Percentiles rank a stretch among this genome's conserved stretches.
phyloP scores from a whole-genome alignment of 2,113 vertebrate species.

The Loxodonta africana region DNA sequence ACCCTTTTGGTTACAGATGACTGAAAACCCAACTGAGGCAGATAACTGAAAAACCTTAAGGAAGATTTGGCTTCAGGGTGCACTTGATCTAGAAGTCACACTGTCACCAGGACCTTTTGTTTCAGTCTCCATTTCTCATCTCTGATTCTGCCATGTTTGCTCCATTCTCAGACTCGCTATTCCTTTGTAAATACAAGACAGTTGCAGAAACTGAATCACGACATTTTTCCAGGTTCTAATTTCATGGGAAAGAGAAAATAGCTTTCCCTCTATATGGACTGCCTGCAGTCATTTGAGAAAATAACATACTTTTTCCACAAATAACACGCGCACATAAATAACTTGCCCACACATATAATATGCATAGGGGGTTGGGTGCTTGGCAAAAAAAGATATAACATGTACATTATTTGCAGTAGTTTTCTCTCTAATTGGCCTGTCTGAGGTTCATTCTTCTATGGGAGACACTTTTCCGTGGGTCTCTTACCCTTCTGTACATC shows the following conservation, averaged over 20 bases:
- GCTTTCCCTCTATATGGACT: background rate
- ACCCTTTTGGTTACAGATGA: background rate
- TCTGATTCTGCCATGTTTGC: slow-evolving; percentile 45
- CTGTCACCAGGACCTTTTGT: background rate
- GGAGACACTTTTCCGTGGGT: background rate
- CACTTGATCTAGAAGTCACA: background rate
- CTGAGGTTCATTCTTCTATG: background rate
- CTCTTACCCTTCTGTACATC: background rate
- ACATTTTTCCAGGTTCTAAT: slow-evolving; percentile 30
- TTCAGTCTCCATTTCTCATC: slow-evolving; percentile 23
- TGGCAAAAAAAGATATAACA: too few species aligned
- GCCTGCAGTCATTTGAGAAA: too few species aligned
- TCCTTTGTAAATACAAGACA: slow-evolving; percentile 42
- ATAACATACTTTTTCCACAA: too few species aligned
- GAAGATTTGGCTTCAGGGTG: background rate
- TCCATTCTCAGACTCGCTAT: background rate
- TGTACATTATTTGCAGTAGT: too few species aligned
- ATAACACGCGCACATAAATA: too few species aligned
- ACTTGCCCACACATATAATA: too few species aligned
- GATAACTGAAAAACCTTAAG: slow-evolving; percentile 25
- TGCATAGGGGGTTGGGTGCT: too few species aligned
- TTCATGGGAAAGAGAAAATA: slow-evolving; percentile 37
- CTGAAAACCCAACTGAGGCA: slow-evolving; percentile 23
- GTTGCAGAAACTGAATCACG: background rate
- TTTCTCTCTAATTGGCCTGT: too few species aligned